Conservation (phyloP, 2,797 vertebrate genomes). For the Periophthalmus magnuspinnatus region DNA sequence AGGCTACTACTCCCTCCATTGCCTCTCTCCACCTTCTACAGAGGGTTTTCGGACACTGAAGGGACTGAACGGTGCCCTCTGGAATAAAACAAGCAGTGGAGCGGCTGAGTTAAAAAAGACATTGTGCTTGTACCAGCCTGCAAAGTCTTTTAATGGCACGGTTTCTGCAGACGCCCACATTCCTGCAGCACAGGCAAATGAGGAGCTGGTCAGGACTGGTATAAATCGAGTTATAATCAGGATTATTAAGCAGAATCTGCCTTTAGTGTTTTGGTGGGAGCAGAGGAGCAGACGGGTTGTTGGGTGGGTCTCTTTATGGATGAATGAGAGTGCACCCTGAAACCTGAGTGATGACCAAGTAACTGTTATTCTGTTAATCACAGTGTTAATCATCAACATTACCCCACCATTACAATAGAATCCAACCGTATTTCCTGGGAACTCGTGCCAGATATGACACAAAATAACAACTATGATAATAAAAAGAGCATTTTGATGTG, state of each 20-base stretch:
- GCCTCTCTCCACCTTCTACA: background rate
- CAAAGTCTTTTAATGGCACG: conserved; percentile 11
- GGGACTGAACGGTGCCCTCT: background rate
- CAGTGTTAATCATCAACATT: background rate
- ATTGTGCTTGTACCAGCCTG: conserved; percentile 53
- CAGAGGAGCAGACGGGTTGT: conserved; percentile 14
- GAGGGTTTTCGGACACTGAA: background rate
- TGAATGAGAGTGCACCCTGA: conserved; percentile 17
- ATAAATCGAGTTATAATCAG: conserved; percentile 21
- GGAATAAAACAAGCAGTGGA: conserved; percentile 1
- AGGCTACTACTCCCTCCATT: background rate
- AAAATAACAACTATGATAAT: too few species aligned
- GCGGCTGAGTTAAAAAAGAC: conserved; percentile 14
- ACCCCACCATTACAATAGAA: conserved; percentile 26
- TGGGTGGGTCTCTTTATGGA: conserved; percentile 43
- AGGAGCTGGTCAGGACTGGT: conserved; percentile 35
- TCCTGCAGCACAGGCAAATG: conserved; percentile 48
- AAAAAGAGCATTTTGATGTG: too few species aligned
- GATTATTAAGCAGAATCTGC: conserved; percentile 13
- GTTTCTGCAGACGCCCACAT: conserved; percentile 52
- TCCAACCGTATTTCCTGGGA: background rate
- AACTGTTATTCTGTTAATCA: conserved; percentile 6
- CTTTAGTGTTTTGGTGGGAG: conserved; percentile 33
- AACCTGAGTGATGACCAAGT: conserved; percentile 17
- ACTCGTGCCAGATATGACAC: background rate